Evolutionary conservation across 2,797 vertebrate species (phyloP).

Genomic region (Natrix natrix): DNA sequence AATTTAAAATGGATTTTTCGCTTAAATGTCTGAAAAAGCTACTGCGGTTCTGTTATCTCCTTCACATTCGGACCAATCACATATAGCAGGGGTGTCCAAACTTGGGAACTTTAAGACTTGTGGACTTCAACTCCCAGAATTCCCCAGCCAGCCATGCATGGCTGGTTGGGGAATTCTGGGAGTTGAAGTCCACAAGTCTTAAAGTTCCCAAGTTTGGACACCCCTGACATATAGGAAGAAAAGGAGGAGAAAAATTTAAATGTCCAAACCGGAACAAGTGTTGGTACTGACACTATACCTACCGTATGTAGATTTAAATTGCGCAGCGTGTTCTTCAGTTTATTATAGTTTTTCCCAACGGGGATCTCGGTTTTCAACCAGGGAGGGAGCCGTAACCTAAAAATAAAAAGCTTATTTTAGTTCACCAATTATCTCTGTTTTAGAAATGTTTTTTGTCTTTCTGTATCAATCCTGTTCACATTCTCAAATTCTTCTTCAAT

Average conservation of each 20-base stretch:
- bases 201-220: too few relatives aligned
- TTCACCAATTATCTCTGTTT: neutral
- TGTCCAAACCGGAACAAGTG: neutral
- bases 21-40: neutral
- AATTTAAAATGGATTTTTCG: neutral
- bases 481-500: neutral
- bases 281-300: conserved; percentile 69
- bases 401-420: conserved; percentile 15
- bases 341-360: conserved; percentile 94
- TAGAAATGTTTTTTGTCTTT: neutral
- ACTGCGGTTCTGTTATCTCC: neutral
- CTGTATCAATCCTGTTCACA: neutral
- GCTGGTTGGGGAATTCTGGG: too few relatives aligned
- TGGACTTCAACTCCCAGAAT: too few relatives aligned
- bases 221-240: neutral
- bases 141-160: too few relatives aligned
- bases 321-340: conserved; percentile 88
- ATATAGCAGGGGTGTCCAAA: neutral
- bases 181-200: too few relatives aligned
- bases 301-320: conserved; percentile 95
- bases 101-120: too few relatives aligned
- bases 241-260: neutral
- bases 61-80: neutral
- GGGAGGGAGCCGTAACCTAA: conserved; percentile 89
- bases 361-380: conserved; percentile 98